Conservation (phyloP, 2,888 invertebrate species). For the Ochlodes sylvanus region DNA sequence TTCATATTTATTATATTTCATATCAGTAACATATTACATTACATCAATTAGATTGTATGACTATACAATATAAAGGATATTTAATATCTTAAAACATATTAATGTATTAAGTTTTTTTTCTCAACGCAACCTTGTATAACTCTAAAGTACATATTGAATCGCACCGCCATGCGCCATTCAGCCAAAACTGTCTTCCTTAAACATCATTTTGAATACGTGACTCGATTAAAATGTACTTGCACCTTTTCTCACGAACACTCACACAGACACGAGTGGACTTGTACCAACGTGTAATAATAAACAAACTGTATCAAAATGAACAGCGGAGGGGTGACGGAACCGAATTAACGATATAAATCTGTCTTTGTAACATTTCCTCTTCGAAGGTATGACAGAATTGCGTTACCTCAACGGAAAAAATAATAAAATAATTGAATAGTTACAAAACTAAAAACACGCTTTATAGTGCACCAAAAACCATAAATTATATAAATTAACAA, state of each 20-base stretch:
- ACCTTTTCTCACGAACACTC: constrained; percentile 27
- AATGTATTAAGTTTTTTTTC: no score
- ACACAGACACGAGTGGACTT: constrained; percentile 10
- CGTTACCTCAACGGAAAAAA: neutral
- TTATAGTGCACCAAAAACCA: no score
- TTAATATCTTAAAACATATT: no score
- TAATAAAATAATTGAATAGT: neutral
- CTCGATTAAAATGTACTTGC: constrained; percentile 25
- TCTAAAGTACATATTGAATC: constrained; percentile 1
- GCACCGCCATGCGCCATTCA: constrained; percentile 11
- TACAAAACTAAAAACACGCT: no score
- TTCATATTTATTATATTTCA: no score
- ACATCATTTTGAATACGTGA: constrained; percentile 27
- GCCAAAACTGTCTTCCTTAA: constrained; percentile 22
- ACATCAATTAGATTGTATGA: neutral
- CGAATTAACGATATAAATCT: constrained; percentile 35
- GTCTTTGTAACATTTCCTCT: constrained; percentile 38
- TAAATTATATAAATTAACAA: no score
- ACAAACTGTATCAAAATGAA: constrained; percentile 41
- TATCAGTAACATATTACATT: no score
- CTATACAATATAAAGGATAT: no score
- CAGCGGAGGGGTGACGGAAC: constrained; percentile 40
- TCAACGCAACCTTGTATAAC: no score
- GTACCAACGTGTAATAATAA: constrained; percentile 31
- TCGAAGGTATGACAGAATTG: neutral